Base-by-base conservation (phyloP, 1,140 invertebrate genomes). In the Caenorhabditis remanei region DNA sequence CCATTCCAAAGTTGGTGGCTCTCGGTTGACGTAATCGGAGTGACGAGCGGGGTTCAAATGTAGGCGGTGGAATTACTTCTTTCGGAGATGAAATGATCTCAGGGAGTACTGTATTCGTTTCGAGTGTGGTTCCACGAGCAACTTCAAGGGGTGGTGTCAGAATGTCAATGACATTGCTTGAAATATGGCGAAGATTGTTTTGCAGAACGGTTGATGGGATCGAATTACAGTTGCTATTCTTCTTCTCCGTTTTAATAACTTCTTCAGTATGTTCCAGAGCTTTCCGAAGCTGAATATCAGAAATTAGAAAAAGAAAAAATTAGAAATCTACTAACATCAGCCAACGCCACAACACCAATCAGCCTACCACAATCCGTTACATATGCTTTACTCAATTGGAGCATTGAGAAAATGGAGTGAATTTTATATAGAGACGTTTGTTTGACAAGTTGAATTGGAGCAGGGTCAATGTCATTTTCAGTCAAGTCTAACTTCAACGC, bases 391-490 rank as follows among this genome's bases (percentile, higher is more conserved):
- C 97, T 97, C 6, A 99, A 95, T 46, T 97, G 97, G 61, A 99
- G 95, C 94, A 99, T 96, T 4, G 97, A 98, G 93, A 99, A 99
- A 8, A 99, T 93, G 13, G 97, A 98, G 93, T 99, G 98, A 4
- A 98, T 97, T 94, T 95, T 99, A 84, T 98, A 95, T 46, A 99
- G 93, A 0, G 97, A 98, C 2, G 98, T 99, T 90, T 96, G 95
- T 92, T 98, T 96, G 1, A 99, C 97, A 0, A 99, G 94, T 93
- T 99, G 98, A 93, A 99, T 99, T n/a, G 98, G 98, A 16, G 98
- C 97, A 4, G 97, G 97, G 93, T 99, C 98, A 87, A 99, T 97
- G 90, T 97, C 96, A 91, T 96, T 96, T 24, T 95, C 94, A 71
- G 95, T 95, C 93, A 98, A 96, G 92, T 97, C 96, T 1, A 98